Percentiles rank a stretch among this genome's conserved stretches.
Evolutionary conservation across 2,797 vertebrate genomes (phyloP).

Genomic region (Cuculus canorus): DNA sequence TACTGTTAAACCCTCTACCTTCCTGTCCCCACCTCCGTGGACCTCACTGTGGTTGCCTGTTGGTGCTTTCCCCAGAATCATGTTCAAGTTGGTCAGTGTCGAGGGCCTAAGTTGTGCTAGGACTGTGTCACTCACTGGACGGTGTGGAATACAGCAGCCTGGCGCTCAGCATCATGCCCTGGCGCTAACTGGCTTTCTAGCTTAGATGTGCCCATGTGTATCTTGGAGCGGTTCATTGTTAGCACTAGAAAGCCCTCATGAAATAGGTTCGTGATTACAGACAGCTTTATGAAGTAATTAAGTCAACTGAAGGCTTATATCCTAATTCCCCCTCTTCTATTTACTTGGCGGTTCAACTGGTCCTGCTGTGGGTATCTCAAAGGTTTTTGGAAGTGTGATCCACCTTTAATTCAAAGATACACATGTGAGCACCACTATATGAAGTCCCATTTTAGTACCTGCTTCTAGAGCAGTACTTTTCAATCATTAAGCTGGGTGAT

Average conservation of each 20-base stretch:
- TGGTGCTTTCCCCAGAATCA: neutral
- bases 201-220: neutral
- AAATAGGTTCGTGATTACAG: neutral
- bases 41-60: accelerated
- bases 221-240: neutral
- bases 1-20: neutral
- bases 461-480: neutral
- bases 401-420: neutral
- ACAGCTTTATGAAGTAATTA: neutral
- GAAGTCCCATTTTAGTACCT: neutral
- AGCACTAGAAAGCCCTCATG: neutral
- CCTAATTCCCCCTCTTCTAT: neutral
- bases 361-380: neutral
- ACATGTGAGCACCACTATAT: neutral
- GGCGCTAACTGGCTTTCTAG: neutral
- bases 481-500: neutral
- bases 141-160: neutral
- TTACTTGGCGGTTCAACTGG: neutral
- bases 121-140: neutral
- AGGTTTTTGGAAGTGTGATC: neutral
- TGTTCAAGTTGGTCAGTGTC: neutral
- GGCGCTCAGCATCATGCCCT: neutral
- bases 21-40: accelerated
- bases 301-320: neutral
- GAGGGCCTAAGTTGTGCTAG: neutral